These are phyloP conservation scores for Glossosoma conforme DNA, from an alignment of 1,140 invertebrate genomes.

Conservation along the genomic window DNA sequence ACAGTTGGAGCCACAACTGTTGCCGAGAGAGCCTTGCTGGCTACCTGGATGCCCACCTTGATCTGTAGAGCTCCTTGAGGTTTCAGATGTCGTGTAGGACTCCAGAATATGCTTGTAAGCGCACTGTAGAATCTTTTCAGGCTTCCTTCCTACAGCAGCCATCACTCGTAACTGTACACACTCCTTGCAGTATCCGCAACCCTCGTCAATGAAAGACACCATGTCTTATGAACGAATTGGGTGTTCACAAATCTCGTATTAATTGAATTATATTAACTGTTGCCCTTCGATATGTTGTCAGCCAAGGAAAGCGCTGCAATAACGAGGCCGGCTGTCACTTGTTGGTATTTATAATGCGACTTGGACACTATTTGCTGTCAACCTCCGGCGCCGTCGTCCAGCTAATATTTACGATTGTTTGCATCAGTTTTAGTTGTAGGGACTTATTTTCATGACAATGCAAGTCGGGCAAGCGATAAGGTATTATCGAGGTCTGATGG, in stretches of 20 bases:
- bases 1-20: slow-evolving; percentile 24
- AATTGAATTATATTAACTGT: too few species aligned
- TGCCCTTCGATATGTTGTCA: too few species aligned
- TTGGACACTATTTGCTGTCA: neutral
- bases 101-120: slow-evolving; percentile 28
- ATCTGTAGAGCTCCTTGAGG: neutral
- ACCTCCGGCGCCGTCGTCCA: neutral
- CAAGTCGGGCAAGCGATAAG: slow-evolving; percentile 13
- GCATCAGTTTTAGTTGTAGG: slow-evolving; percentile 7
- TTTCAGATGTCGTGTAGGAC: slow-evolving; percentile 4
- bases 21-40: neutral
- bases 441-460: slow-evolving; percentile 11
- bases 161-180: slow-evolving; percentile 20
- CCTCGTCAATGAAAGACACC: slow-evolving; percentile 1
- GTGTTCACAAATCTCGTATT: too few species aligned
- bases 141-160: slow-evolving; percentile 18
- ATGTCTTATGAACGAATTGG: too few species aligned
- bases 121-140: slow-evolving; percentile 19
- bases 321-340: neutral
- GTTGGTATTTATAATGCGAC: neutral
- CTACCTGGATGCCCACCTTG: too few species aligned
- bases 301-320: neutral
- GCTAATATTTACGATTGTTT: neutral
- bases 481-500: slow-evolving; percentile 8
- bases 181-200: slow-evolving; percentile 27